Evolutionary conservation across 2,113 vertebrate genomes (phyloP), one percentile per base, ranked within the genome.

Genomic region (Uropsilus gracilis): DNA sequence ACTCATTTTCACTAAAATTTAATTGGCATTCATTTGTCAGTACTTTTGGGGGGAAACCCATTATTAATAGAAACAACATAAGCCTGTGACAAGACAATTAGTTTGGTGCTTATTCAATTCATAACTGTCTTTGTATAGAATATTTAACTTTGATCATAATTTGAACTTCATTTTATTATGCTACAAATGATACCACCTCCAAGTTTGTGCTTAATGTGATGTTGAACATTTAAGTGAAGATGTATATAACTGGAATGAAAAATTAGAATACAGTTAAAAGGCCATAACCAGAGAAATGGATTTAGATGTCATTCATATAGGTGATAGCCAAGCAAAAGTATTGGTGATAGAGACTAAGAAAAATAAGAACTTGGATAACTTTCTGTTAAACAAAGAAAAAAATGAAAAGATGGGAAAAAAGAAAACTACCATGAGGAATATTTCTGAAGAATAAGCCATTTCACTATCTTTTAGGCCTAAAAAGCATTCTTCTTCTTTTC

Each of bases 71-170:
- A 86, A 91, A 89, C 2, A 87, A 57, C 28, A 77, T 32, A 82
- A 71, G 34, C 20, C 71, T 53, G 20, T 53, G 68, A 71, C 46
- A 72, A 93, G 82, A 68, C 42, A 86, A 71, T 77, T 76, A 81
- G 55, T 91, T 75, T 89, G 37, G 24, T 75, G 22, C 8, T 63
- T 71, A 2, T 89, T 86, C 30, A 86, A 64, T 91, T 82, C 89
- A 83, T 78, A 86, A 34, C 66, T 92, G 46, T 81, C 66, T 68
- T 73, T 16, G 20, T 68, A 18, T 46, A 69, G 39, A 86, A 90
- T 91, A 89, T 34, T 42, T 93, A 91, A 86, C 73, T 83, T 91
- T 83, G 89, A 89, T 89, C 24, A n/a, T 63, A 92, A 91, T 30
- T 91, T 71, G 46, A 78, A 53, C 63, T 84, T 71, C 20, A 34